Evolutionary conservation across 2,888 invertebrate genomes (phyloP), one percentile per base, ranked within the genome.

Genomic region (Acronicta alni): DNA sequence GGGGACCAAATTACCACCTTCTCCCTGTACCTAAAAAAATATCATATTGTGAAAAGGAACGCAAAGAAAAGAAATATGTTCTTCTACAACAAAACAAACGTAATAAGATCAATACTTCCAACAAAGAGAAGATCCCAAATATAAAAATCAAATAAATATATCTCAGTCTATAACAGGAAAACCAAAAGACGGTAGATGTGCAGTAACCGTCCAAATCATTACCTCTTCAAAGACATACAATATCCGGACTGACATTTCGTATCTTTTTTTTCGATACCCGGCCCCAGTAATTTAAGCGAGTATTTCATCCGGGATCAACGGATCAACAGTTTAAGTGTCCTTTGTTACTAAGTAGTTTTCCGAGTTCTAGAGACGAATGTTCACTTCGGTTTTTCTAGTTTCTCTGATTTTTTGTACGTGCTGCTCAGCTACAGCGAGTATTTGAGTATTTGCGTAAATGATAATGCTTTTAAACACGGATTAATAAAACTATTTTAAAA

Each of bases 321-420:
- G 68, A 62, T 77, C 66, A 71, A 61, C 69, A 55, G 52, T 72
- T 67, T 60, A 63, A 67, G 53, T 56, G 41, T 57, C 56, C 18
- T 62, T 71, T 67, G 65, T 57, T 57, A 37, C 39, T 57, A 59
- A 67, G 65, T 69, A 60, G 53, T 59, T 68, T 61, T 8, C 20
- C n/a, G 32, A 42, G 16, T 54, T 32, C n/a, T 46, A 46, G 41
- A 46, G 14, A 30, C 12, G 35, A 44, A 16, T 15, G 43, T 38
- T 43, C 18, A 55, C 20, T 54, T 56, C 45, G 16, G n/a, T 23
- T 26, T 9, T 3, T 49, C 41, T 26, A 43, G 8, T 48, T 0
- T 20, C 12, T 42, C 17, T 52, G 9, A 5, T 14, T n/a, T 35
- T n/a, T 35, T n/a, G n/a, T n/a, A 32, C n/a, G 2, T 1, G 4